phyloP scores from a whole-genome alignment of 2,113 vertebrate genomes.

The Heteronetta atricapilla region DNA sequence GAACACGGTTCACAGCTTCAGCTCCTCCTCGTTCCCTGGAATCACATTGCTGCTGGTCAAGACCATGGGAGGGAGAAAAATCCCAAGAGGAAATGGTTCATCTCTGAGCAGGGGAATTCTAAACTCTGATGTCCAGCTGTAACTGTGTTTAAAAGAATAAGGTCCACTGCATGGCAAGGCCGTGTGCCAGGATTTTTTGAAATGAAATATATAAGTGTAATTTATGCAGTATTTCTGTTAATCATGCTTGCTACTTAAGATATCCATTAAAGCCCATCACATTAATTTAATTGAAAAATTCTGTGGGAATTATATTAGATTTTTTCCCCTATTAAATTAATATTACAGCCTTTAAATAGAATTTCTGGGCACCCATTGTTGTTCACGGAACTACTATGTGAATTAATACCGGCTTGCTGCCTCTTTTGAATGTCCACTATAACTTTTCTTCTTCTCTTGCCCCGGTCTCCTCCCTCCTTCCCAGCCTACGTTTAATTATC shows the following conservation, averaged over 20 bases:
- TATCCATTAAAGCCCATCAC: constrained; percentile 69
- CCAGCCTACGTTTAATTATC: constrained; percentile 50
- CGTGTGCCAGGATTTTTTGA: constrained; percentile 11
- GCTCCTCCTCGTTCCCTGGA: constrained; percentile 25
- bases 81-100: constrained; percentile 10
- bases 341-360: constrained; percentile 71
- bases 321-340: constrained; percentile 75
- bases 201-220: constrained; percentile 58
- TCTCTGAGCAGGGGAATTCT: constrained; percentile 50
- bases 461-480: neutral
- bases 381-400: constrained; percentile 68
- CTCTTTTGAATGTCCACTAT: constrained; percentile 43
- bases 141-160: neutral
- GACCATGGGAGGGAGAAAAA: neutral
- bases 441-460: neutral
- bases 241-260: constrained; percentile 64
- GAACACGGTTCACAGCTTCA: neutral
- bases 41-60: neutral
- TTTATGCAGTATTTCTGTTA: constrained; percentile 69
- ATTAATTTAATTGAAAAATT: constrained; percentile 79
- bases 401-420: constrained; percentile 65
- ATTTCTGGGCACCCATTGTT: constrained; percentile 66
- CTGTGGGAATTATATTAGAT: constrained; percentile 72
- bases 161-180: constrained; percentile 32
- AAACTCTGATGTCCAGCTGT: too few relatives aligned